phyloP scores from a whole-genome alignment of 2,113 vertebrate species.

The Oncorhynchus tshawytscha region DNA sequence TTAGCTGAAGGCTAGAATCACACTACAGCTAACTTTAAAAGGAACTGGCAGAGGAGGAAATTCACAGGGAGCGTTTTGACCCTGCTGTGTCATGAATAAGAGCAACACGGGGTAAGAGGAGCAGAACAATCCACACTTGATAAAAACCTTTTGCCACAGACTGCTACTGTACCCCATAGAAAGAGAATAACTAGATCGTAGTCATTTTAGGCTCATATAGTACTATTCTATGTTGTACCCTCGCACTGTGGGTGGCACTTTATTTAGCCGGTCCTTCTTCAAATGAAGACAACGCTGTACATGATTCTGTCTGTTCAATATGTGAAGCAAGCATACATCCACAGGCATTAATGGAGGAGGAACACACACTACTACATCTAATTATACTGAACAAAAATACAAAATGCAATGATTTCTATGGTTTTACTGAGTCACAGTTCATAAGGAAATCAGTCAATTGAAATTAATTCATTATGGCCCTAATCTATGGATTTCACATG shows the following conservation, averaged over 20 bases:
- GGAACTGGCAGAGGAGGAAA: conserved; percentile 34
- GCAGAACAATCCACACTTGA: background rate
- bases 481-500: too few species aligned
- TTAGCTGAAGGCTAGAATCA: conserved; percentile 43
- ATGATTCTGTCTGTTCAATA: conserved; percentile 33
- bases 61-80: conserved; percentile 3
- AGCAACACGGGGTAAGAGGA: background rate
- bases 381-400: background rate
- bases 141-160: conserved; percentile 4
- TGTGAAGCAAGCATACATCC: conserved; percentile 11
- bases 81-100: conserved; percentile 22
- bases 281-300: conserved; percentile 24
- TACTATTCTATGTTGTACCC: background rate
- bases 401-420: too few species aligned
- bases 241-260: background rate
- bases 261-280: conserved; percentile 5
- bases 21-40: conserved; percentile 47
- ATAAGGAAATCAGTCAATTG: too few species aligned
- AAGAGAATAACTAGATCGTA: too few species aligned
- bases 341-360: conserved; percentile 28
- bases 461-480: too few species aligned
- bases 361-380: conserved; percentile 20
- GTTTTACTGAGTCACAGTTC: too few species aligned
- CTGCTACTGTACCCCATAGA: too few species aligned
- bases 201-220: too few species aligned